Base-by-base conservation (phyloP, 2,113 vertebrate species). In the Nymphicus hollandicus region DNA sequence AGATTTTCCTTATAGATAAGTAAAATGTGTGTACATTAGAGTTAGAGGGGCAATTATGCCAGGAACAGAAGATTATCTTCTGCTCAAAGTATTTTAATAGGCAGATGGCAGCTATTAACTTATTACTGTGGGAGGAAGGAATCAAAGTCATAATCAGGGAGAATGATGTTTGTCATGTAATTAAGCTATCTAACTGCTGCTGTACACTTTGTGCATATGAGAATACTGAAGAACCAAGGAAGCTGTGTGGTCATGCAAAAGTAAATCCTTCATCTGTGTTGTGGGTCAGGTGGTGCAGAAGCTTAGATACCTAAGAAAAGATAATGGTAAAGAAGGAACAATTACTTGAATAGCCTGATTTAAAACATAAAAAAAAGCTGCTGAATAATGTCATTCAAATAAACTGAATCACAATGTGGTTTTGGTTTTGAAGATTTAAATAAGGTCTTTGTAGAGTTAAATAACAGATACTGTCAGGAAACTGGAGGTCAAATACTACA, bases 81-180 rank as follows among this genome's bases (percentile, higher is more conserved):
- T 94, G 74, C 79, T 95, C 52, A 27, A 87, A 95, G 89, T 95
- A 91, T 87, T 95, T 89, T 89, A 95, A 88, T 88, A 93, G 88
- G 76, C 89, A 96, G 88, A 96, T 97, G 64, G 86, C 71, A 95
- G 68, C 88, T 96, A 94, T 96, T 95, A 95, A 72, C 66, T 94
- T 95, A 89, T 83, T 96, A 66, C 65, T 94, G 95, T 96, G 87
- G 96, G 94, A 91, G 95, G 93, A 93, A 93, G 80, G 46, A 94
- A 83, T 96, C 91, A 83, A 94, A 97, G 85, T 96, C 79, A 78
- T 91, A 86, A 94, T 86, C 68, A 16, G 50, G 29, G 47, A 85
- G 74, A 95, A 93, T 68, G 41, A 93, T 94, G 64, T 93, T 93
- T 96, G 88, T 71, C 24, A 6, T 65, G 78, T 82, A 94, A 85